These are phyloP conservation scores for Epizoanthus illoricatus DNA, from an alignment of 92 coral and sea anemone species.

Conservation along the genomic window DNA sequence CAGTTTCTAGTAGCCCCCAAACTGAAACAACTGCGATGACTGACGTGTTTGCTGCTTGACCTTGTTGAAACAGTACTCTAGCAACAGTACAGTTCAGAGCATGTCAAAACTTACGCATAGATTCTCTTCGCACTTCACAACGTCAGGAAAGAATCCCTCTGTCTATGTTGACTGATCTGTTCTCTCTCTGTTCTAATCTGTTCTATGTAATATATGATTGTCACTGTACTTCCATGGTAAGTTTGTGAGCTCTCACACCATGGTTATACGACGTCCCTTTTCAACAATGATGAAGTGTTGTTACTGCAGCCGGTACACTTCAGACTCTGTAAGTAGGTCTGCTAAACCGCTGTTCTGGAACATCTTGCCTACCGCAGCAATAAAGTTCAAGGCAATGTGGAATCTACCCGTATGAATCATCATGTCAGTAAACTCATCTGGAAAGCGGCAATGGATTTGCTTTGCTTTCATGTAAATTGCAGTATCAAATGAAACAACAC, in stretches of 20 bases:
- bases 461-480: constrained; percentile 60
- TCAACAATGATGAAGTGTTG: constrained; percentile 15
- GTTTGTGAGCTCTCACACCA: constrained; percentile 53
- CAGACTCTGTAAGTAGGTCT: constrained; percentile 51
- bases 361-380: constrained; percentile 7
- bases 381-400: too few species aligned
- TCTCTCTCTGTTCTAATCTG: too few species aligned
- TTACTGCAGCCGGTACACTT: constrained; percentile 38
- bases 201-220: too few species aligned
- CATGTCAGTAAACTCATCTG: constrained; percentile 22
- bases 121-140: too few species aligned
- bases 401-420: background rate
- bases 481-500: constrained; percentile 40
- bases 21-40: too few species aligned
- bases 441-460: constrained; percentile 15
- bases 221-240: constrained; percentile 39
- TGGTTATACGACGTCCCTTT: constrained; percentile 48
- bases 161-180: background rate
- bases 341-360: constrained; percentile 15
- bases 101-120: too few species aligned
- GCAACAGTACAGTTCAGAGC: too few species aligned
- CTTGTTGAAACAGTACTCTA: too few species aligned
- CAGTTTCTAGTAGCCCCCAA: too few species aligned
- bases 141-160: too few species aligned
- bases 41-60: too few species aligned